These are phyloP conservation scores for Andrena flavipes DNA, from an alignment of 2,888 invertebrate species.

Conservation along the genomic window DNA sequence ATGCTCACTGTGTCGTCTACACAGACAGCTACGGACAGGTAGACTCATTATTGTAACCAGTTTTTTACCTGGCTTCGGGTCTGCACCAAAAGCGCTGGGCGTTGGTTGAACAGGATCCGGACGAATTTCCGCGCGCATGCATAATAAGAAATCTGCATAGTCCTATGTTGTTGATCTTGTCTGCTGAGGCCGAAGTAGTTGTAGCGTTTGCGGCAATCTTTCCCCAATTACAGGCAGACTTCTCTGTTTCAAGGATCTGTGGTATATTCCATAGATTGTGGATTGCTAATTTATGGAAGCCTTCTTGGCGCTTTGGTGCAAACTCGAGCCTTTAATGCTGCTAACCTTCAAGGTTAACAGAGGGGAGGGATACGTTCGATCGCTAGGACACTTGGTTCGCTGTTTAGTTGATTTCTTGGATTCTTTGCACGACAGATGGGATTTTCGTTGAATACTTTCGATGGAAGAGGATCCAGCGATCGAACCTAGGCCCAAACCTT, in stretches of 20 bases:
- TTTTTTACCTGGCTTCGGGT: slow-evolving; percentile 83
- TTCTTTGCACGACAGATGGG: not conserved
- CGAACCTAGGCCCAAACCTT: slow-evolving; percentile 67
- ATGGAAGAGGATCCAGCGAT: slow-evolving; percentile 42
- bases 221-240: not conserved
- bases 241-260: not conserved
- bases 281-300: slow-evolving; percentile 7
- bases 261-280: slow-evolving; percentile 21
- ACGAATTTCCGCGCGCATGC: slow-evolving; percentile 50
- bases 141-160: slow-evolving; percentile 26
- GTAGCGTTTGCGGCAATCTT: not conserved
- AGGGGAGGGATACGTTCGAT: slow-evolving; percentile 66
- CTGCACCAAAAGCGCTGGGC: slow-evolving; percentile 76
- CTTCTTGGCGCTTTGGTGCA: slow-evolving; percentile 76
- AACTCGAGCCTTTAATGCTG: slow-evolving; percentile 83
- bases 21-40: slow-evolving; percentile 98
- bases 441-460: too few species aligned
- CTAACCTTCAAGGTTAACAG: slow-evolving; percentile 83
- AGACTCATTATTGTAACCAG: slow-evolving; percentile 86
- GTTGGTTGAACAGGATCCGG: slow-evolving; percentile 20
- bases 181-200: not conserved
- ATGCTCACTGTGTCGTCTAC: slow-evolving; percentile 97
- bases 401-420: not conserved
- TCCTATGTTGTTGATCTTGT: slow-evolving; percentile 6
- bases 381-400: slow-evolving; percentile 18